These are phyloP conservation scores for Aphidoletes aphidimyza DNA, from an alignment of 2,888 invertebrate genomes.

Conservation along the genomic window DNA sequence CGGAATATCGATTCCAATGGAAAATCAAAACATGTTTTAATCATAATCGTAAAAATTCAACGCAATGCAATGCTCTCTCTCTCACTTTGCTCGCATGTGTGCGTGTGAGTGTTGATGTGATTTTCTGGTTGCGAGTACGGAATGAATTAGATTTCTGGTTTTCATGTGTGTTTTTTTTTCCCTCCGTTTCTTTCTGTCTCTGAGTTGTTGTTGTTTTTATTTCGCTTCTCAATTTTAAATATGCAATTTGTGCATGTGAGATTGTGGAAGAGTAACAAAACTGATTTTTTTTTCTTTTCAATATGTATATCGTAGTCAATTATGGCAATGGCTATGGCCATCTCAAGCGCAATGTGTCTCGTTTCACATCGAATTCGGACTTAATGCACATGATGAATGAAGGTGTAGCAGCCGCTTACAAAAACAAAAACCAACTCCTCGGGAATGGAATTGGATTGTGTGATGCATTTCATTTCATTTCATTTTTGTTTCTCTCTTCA, in stretches of 20 bases:
- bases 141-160: slow-evolving; percentile 38
- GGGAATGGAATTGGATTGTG: neutral
- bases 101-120: neutral
- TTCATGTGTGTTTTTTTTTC: neutral
- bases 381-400: neutral
- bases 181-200: neutral
- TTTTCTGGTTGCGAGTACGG: neutral
- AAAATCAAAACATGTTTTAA: slow-evolving; percentile 38
- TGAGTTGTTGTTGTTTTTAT: neutral
- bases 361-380: neutral
- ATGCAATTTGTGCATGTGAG: slow-evolving; percentile 28
- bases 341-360: too few species aligned
- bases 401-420: too few species aligned
- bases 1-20: neutral
- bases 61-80: neutral
- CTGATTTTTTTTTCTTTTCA: neutral
- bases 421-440: neutral
- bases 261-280: neutral
- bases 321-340: slow-evolving; percentile 1
- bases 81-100: neutral
- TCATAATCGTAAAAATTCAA: slow-evolving; percentile 45
- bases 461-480: neutral
- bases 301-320: slow-evolving; percentile 6
- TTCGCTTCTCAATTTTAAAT: neutral
- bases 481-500: neutral